These are phyloP conservation scores for Notiomystis cincta DNA, from an alignment of 2,113 vertebrate genomes.

Conservation along the genomic window DNA sequence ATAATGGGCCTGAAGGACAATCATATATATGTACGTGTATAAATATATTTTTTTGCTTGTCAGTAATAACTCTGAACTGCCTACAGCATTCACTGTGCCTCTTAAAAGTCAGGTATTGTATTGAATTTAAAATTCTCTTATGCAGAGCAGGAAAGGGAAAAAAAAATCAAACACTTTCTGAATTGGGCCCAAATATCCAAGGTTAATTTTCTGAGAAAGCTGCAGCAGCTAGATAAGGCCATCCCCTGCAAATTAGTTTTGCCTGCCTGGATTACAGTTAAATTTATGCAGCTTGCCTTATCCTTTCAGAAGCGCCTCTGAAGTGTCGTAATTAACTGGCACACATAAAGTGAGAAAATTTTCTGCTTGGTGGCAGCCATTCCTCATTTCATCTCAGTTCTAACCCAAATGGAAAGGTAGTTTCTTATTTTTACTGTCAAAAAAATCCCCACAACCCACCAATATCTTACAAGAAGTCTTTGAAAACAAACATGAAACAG, in stretches of 20 bases:
- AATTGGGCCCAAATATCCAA: slow-evolving; percentile 99
- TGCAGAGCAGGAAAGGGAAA: slow-evolving; percentile 74
- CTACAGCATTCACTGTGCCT: slow-evolving; percentile 75
- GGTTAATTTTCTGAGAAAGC: slow-evolving; percentile 99
- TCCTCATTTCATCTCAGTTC: slow-evolving; percentile 93
- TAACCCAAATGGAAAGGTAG: slow-evolving; percentile 84
- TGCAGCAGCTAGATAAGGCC: slow-evolving; percentile 98
- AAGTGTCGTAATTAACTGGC: slow-evolving; percentile 99
- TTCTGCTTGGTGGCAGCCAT: slow-evolving; percentile 97
- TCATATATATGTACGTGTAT: slow-evolving; percentile 58
- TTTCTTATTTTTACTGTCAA: slow-evolving; percentile 79
- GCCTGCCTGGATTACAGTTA: slow-evolving; percentile 99
- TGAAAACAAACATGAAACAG: slow-evolving; percentile 75
- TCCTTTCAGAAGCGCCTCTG: slow-evolving; percentile 98
- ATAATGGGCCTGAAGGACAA: slow-evolving; percentile 75
- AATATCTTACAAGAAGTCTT: slow-evolving; percentile 68
- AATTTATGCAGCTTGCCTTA: slow-evolving; percentile 99
- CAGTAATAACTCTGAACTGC: slow-evolving; percentile 81
- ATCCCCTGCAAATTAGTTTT: slow-evolving; percentile 99
- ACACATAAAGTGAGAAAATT: slow-evolving; percentile 99
- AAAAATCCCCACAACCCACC: background rate
- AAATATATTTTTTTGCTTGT: slow-evolving; percentile 75
- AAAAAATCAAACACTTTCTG: slow-evolving; percentile 94
- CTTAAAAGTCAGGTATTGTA: slow-evolving; percentile 83
- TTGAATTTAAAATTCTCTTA: slow-evolving; percentile 83